These are phyloP conservation scores for Palythoa heliodiscus DNA, from an alignment of 92 coral and sea anemone species.

Conservation along the genomic window DNA sequence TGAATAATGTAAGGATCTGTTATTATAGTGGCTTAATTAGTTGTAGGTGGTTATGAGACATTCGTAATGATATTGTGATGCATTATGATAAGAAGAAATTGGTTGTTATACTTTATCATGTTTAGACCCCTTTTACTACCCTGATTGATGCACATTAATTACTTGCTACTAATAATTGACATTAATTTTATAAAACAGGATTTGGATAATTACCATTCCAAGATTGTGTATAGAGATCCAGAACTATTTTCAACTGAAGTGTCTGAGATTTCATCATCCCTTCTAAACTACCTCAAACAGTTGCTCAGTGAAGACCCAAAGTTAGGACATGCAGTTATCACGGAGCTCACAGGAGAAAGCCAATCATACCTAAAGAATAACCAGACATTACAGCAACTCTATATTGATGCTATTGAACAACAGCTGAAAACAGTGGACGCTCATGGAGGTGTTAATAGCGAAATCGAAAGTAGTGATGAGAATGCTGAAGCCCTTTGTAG, in stretches of 20 bases:
- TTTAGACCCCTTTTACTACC: neutral
- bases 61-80: too few relatives aligned
- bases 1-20: too few relatives aligned
- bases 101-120: too few relatives aligned
- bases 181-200: constrained; percentile 58
- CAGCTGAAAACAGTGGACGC: constrained; percentile 55
- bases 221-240: constrained; percentile 78
- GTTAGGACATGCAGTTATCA: constrained; percentile 82
- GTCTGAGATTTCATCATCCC: constrained; percentile 68
- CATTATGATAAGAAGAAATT: too few relatives aligned
- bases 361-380: constrained; percentile 73
- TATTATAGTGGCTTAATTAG: too few relatives aligned
- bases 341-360: constrained; percentile 67
- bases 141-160: neutral
- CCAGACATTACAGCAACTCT: constrained; percentile 71
- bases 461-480: constrained; percentile 1
- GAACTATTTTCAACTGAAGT: constrained; percentile 64
- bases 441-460: constrained; percentile 7
- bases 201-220: constrained; percentile 85
- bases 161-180: neutral
- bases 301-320: constrained; percentile 73
- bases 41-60: too few relatives aligned
- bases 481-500: constrained; percentile 7
- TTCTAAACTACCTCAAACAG: constrained; percentile 59
- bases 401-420: constrained; percentile 62